Conservation (phyloP, 2,797 vertebrate genomes). For the Caiman crocodilus region DNA sequence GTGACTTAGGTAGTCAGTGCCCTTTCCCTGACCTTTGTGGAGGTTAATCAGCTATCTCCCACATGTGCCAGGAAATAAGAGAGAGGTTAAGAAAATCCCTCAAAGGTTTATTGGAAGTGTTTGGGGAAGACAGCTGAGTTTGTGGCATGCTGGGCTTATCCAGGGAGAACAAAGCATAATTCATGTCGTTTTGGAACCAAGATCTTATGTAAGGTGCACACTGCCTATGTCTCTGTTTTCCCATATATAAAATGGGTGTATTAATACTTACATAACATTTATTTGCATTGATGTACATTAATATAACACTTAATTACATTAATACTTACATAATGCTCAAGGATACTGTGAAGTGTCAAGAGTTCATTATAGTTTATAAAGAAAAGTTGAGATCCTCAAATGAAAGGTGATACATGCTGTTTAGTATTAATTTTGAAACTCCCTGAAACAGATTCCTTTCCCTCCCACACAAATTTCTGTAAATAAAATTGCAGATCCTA, state of each 20-base stretch:
- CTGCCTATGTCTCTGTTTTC: background rate
- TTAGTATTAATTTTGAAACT: background rate
- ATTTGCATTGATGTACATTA: background rate
- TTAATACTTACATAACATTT: background rate
- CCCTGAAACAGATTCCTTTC: background rate
- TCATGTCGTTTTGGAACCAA: background rate
- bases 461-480: background rate
- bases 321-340: background rate
- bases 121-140: background rate
- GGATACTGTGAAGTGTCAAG: background rate
- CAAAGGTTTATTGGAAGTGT: background rate
- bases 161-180: background rate
- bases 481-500: background rate
- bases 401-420: background rate
- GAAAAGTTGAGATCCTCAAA: background rate
- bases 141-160: background rate
- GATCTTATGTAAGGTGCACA: background rate
- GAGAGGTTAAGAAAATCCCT: background rate
- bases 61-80: background rate
- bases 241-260: background rate
- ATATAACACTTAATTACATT: background rate
- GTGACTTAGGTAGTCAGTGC: background rate
- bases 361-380: background rate
- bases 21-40: background rate
- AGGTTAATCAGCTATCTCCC: background rate